These are phyloP conservation scores for Muscicapa comitata DNA, from an alignment of 2,797 vertebrate genomes.

Conservation along the genomic window DNA sequence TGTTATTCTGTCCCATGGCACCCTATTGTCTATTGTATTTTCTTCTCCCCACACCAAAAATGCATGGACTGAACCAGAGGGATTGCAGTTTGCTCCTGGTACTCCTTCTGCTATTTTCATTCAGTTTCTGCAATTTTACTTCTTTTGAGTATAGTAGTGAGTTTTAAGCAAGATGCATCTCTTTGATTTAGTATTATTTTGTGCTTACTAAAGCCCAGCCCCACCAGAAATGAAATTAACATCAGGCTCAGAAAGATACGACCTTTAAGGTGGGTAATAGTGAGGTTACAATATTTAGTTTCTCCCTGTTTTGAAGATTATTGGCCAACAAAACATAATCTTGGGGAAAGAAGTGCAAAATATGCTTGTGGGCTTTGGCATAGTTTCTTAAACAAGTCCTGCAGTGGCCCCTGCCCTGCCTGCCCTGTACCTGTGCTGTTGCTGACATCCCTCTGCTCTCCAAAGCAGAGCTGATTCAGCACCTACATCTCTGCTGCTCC, in stretches of 20 bases:
- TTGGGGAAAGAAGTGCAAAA: neutral
- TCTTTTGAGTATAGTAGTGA: neutral
- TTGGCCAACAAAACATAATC: neutral
- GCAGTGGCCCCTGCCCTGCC: neutral
- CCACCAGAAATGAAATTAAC: neutral
- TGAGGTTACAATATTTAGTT: rapidly evolving
- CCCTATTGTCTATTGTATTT: slow-evolving; percentile 60
- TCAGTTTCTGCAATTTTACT: neutral
- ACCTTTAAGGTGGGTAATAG: neutral
- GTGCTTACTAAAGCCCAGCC: neutral
- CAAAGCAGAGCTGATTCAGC: neutral
- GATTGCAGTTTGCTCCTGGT: neutral
- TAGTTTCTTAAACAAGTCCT: neutral
- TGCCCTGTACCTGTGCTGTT: neutral
- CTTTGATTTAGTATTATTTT: neutral
- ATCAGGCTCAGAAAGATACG: neutral
- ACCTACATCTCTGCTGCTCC: neutral
- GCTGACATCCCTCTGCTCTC: neutral
- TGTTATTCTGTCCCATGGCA: slow-evolving; percentile 44
- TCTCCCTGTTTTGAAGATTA: neutral
- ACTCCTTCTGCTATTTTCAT: neutral
- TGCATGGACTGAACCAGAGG: neutral
- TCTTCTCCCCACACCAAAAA: slow-evolving; percentile 2
- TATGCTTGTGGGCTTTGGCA: neutral
- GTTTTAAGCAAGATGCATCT: neutral